Percentiles rank a stretch among this genome's conserved stretches.
Conservation (phyloP, 2,888 invertebrate genomes). For the Eupeodes luniger region DNA sequence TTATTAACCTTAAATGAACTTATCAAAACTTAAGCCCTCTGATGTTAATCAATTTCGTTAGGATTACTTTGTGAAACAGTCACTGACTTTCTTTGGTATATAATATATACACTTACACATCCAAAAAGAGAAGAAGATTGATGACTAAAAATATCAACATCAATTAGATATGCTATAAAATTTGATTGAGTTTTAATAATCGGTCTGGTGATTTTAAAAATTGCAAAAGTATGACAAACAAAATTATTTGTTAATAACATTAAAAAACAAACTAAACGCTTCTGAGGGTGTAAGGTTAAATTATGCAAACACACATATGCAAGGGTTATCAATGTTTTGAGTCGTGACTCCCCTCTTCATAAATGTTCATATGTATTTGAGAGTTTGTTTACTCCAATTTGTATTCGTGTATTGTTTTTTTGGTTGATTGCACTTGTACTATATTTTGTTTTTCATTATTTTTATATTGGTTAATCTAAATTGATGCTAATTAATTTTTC, state of each 20-base stretch:
- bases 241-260: background rate
- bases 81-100: slow-evolving; percentile 12
- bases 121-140: background rate
- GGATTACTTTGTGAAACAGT: slow-evolving; percentile 23
- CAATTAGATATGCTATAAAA: slow-evolving; percentile 31
- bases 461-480: slow-evolving; percentile 23
- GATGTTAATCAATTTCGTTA: slow-evolving; percentile 8
- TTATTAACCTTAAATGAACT: slow-evolving; percentile 9
- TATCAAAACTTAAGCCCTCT: slow-evolving; percentile 23
- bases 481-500: slow-evolving; percentile 49
- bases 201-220: slow-evolving; percentile 53
- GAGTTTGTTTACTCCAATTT: slow-evolving; percentile 22
- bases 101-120: background rate
- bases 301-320: slow-evolving; percentile 49
- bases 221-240: slow-evolving; percentile 27
- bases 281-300: slow-evolving; percentile 30
- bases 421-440: background rate
- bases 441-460: slow-evolving; percentile 14
- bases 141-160: slow-evolving; percentile 34
- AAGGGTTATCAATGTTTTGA: slow-evolving; percentile 46
- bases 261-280: slow-evolving; percentile 23
- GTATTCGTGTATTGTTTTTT: slow-evolving; percentile 22
- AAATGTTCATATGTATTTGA: background rate
- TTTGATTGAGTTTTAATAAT: slow-evolving; percentile 44
- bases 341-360: background rate